phyloP scores from a whole-genome alignment of 2,113 vertebrate genomes.

The Spilogale gracilis region DNA sequence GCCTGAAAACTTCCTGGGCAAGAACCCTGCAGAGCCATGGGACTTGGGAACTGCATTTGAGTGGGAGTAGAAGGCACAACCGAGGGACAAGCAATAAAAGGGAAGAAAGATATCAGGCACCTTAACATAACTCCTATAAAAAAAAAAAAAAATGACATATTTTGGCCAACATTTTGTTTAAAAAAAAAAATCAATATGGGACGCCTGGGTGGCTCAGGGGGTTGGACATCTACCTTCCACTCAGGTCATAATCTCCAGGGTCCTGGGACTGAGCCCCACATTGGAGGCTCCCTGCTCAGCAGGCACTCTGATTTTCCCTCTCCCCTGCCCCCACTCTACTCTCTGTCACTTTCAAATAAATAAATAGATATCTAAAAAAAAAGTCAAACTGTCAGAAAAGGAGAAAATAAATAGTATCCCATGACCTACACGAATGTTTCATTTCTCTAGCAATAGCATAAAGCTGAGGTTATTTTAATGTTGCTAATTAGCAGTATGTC shows the following conservation, averaged over 20 bases:
- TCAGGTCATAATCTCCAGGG: too few relatives aligned
- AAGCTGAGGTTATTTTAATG: neutral
- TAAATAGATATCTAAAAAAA: neutral
- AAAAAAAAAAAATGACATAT: neutral
- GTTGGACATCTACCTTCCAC: too few relatives aligned
- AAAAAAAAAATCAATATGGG: neutral
- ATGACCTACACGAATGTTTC: neutral
- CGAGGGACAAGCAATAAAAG: neutral
- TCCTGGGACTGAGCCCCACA: too few relatives aligned
- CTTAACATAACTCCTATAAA: neutral
- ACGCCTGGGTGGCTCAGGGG: too few relatives aligned
- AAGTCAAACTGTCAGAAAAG: neutral
- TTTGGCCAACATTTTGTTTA: neutral
- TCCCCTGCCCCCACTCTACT: too few relatives aligned
- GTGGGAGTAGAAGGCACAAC: neutral
- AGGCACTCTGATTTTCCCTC: too few relatives aligned
- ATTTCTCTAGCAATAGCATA: neutral
- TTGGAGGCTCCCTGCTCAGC: too few relatives aligned
- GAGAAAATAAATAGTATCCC: neutral
- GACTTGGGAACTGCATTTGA: neutral
- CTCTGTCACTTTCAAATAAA: too few relatives aligned
- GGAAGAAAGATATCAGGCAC: neutral
- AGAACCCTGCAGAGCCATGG: neutral
- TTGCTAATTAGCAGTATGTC: conserved; percentile 13
- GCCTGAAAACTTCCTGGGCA: neutral